These are phyloP conservation scores for Nomada ruficornis DNA, from an alignment of 2,888 invertebrate species.

Conservation along the genomic window DNA sequence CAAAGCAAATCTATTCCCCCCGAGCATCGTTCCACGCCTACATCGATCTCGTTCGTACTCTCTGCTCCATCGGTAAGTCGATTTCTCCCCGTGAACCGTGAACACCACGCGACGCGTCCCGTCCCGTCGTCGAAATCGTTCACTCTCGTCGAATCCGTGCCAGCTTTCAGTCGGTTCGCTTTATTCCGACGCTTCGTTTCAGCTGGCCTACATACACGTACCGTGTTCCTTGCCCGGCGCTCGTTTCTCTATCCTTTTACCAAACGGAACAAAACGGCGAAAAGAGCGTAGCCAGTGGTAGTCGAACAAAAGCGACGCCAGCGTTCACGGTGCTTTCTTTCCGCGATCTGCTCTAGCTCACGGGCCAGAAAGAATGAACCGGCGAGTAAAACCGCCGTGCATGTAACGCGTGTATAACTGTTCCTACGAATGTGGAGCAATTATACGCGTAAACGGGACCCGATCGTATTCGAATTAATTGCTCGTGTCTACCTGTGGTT, in stretches of 20 bases:
- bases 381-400: not conserved
- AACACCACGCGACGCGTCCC: conserved; percentile 4
- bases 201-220: conserved; percentile 49
- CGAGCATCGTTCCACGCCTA: not conserved
- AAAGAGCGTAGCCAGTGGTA: conserved; percentile 12
- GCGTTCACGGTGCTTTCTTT: conserved; percentile 25
- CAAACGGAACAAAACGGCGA: conserved; percentile 55
- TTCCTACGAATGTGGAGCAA: conserved; percentile 60
- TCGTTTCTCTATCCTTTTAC: conserved; percentile 54
- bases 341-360: not conserved
- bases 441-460: conserved; percentile 53
- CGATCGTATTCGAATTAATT: conserved; percentile 55
- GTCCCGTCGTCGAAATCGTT: conserved; percentile 34
- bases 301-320: conserved; percentile 41
- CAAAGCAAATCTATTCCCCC: not conserved
- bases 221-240: conserved; percentile 35
- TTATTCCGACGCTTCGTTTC: conserved; percentile 56
- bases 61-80: not conserved
- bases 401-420: conserved; percentile 29
- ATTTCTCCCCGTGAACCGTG: conserved; percentile 32
- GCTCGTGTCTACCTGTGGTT: conserved; percentile 12
- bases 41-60: not conserved
- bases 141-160: conserved; percentile 44
- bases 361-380: conserved; percentile 22
- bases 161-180: conserved; percentile 41